Base-by-base conservation (phyloP, 2,888 invertebrate genomes). In the Resseliella maxima region DNA sequence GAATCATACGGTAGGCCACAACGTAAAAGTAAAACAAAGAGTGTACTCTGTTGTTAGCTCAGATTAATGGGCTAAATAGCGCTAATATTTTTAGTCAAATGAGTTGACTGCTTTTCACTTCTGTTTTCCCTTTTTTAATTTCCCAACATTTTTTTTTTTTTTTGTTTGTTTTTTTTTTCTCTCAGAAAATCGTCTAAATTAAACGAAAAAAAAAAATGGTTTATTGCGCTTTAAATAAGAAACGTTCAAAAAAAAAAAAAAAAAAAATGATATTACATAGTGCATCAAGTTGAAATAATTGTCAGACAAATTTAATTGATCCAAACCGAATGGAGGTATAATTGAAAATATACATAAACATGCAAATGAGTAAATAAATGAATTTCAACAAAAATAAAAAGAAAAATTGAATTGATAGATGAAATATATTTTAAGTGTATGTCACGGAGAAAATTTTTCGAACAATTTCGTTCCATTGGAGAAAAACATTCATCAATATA, bases 151-250 rank as follows among this genome's bases (percentile, higher is more conserved):
- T n/a, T n/a, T n/a, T n/a, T n/a, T n/a, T n/a, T n/a, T n/a, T n/a
- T n/a, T n/a, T n/a, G n/a, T n/a, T n/a, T n/a, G n/a, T n/a, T n/a
- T n/a, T n/a, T n/a, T n/a, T n/a, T n/a, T n/a, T n/a, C n/a, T n/a
- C n/a, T n/a, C n/a, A n/a, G n/a, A n/a, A 50, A 50, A 15, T 50
- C 50, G 50, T 50, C 21, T 6, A 21, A n/a, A n/a, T n/a, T n/a
- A 41, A 41, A 12, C 5, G 41, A 41, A 41, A 41, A 41, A 41
- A 41, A 59, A 59, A 72, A 72, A 72, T 72, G 72, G 72, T 72
- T 72, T 72, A 72, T 72, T 72, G 72, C 31, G 72, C 72, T 72
- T 72, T 72, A 31, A 72, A 72, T 72, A 72, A 72, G 31, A n/a
- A 31, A 31, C 15, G 5, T 59, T 24, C 24, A 59, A 59, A n/a